Conservation (phyloP, 1,140 invertebrate species). For the Drosophila rufa region DNA sequence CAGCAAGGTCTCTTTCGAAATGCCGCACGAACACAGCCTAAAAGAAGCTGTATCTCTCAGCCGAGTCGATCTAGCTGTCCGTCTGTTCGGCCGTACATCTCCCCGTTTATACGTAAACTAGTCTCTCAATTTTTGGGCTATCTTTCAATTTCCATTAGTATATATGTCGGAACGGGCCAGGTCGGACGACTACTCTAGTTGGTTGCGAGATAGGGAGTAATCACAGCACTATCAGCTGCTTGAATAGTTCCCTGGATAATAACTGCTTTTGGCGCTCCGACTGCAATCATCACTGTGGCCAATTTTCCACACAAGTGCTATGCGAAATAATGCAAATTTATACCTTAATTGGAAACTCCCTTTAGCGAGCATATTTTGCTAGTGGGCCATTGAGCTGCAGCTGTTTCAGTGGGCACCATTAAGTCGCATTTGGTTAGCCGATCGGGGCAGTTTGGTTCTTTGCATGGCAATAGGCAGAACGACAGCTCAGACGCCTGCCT, state of each 20-base stretch:
- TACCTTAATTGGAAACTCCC: conserved; percentile 67
- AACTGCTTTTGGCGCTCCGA: neutral
- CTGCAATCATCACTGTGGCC: neutral
- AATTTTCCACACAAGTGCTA: conserved; percentile 26
- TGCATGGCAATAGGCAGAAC: conserved; percentile 33
- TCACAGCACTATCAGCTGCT: neutral
- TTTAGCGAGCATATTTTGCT: conserved; percentile 22
- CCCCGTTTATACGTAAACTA: too few species aligned
- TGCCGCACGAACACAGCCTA: too few species aligned
- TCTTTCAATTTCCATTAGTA: too few species aligned
- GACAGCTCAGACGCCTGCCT: neutral
- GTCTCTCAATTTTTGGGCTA: too few species aligned
- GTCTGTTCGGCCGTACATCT: too few species aligned
- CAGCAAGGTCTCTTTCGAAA: too few species aligned
- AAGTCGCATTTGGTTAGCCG: conserved; percentile 62
- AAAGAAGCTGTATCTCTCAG: too few species aligned
- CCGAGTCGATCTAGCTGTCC: too few species aligned
- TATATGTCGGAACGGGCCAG: too few species aligned
- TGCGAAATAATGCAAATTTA: conserved; percentile 69
- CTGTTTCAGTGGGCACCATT: conserved; percentile 62
- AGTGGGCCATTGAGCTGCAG: conserved; percentile 45
- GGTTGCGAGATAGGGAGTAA: neutral
- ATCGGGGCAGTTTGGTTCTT: conserved; percentile 42
- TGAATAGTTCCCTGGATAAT: conserved; percentile 1
- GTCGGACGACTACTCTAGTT: neutral